Evolutionary conservation across 1,140 invertebrate species (phyloP).

Genomic region (Nixonia krombeini): DNA sequence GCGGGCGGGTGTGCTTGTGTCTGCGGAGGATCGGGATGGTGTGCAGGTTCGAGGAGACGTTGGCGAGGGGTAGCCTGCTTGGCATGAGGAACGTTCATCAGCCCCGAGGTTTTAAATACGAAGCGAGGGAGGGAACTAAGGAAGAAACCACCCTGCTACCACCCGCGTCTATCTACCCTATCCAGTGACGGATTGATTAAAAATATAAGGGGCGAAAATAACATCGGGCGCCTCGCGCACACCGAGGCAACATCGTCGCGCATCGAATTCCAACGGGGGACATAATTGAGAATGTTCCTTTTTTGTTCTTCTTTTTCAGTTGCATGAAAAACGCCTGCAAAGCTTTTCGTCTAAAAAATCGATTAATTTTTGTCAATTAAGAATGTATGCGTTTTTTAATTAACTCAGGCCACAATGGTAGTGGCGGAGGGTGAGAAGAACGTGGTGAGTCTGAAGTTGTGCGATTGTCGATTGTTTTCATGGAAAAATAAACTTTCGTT

Average conservation of each 20-base stretch:
- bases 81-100: constrained; percentile 72
- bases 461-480: no score
- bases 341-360: no score
- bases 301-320: constrained; percentile 23
- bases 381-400: neutral
- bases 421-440: no score
- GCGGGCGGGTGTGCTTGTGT: constrained; percentile 9
- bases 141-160: constrained; percentile 64
- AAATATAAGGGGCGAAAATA: constrained; percentile 70
- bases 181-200: constrained; percentile 73
- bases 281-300: constrained; percentile 55
- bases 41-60: constrained; percentile 42
- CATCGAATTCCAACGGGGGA: constrained; percentile 42
- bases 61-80: constrained; percentile 59
- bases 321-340: neutral
- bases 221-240: constrained; percentile 57
- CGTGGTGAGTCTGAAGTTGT: no score
- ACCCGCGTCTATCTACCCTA: constrained; percentile 56
- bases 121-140: constrained; percentile 67
- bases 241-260: constrained; percentile 30
- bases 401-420: neutral
- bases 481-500: neutral
- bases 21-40: constrained; percentile 12
- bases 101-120: constrained; percentile 73
- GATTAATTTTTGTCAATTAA: no score